Base-by-base conservation (phyloP, 2,888 invertebrate species). In the Merodon equestris region DNA sequence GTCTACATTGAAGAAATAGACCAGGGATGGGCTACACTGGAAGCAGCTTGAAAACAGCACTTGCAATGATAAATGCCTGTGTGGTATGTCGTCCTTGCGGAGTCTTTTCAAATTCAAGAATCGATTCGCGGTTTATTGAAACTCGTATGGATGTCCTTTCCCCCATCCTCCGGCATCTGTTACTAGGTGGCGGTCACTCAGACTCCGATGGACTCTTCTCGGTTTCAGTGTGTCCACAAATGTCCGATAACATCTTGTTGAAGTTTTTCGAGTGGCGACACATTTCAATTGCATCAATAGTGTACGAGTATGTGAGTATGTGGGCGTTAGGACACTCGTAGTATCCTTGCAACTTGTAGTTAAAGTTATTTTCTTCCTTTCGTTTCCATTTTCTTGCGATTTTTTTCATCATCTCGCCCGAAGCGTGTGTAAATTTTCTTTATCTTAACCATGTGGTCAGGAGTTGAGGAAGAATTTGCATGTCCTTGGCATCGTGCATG, bases 51-150 rank as follows among this genome's bases (percentile, higher is more conserved):
- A n/a, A 36, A 44, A 58, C 13, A 60, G 18, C 2, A 19, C 40
- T 36, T 54, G 73, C 67, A 77, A 77, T 73, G 77, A 77, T 73
- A 77, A 73, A 77, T 68, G 77, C 58, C 57, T 50, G 40, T 58
- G 38, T 44, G 38, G 42, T 50, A 40, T 58, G 36, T 64, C 58
- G 36, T 64, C 54, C 58, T 73, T 74, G 63, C 45, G 38, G 48
- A 79, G 79, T 74, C 63, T 73, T 58, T 79, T 68, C 68, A 79
- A 68, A 79, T 79, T 68, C 79, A 74, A 63, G 68, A 50, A 79
- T 79, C 79, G 61, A 74, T 74, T 79, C 79, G 74, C 79, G 79
- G 74, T 79, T 74, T 79, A 66, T 54, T 77, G 61, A 51, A 61
- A 66, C 54, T 44, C 58, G 19, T 13, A 15, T 3, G 9, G n/a